phyloP scores from a whole-genome alignment of 2,888 invertebrate species.

The Eupeodes luniger region DNA sequence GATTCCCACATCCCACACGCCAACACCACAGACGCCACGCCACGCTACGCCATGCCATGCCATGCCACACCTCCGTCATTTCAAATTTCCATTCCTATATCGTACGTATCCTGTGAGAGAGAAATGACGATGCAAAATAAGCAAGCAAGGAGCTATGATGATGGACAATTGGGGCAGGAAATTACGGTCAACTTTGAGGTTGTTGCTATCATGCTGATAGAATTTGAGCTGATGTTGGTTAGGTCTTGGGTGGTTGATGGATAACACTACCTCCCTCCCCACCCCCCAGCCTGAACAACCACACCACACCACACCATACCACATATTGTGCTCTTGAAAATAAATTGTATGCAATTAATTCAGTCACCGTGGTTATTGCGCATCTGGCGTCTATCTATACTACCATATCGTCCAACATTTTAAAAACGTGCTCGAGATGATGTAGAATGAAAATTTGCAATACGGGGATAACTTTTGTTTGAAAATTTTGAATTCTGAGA shows the following conservation, averaged over 20 bases:
- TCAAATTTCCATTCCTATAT: too few species aligned
- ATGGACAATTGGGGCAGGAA: conserved; percentile 43
- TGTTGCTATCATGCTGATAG: conserved; percentile 43
- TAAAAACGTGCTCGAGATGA: too few species aligned
- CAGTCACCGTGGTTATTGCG: background rate
- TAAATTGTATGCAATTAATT: conserved; percentile 16
- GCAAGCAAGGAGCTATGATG: conserved; percentile 6
- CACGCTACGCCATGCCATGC: background rate
- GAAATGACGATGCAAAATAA: background rate
- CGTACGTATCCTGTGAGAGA: background rate
- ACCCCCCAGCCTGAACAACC: too few species aligned
- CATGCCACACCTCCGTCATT: conserved; percentile 1
- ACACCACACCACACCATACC: background rate
- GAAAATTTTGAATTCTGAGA: too few species aligned
- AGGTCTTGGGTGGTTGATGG: too few species aligned
- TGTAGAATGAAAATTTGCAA: too few species aligned
- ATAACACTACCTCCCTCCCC: background rate
- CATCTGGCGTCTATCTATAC: background rate
- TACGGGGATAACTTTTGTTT: too few species aligned
- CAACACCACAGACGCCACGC: too few species aligned
- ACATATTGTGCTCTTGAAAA: conserved; percentile 2
- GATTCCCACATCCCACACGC: background rate
- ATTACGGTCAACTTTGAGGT: conserved; percentile 63
- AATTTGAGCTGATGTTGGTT: background rate
- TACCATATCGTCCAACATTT: too few species aligned